These are phyloP conservation scores for Aplodontia rufa DNA, from an alignment of 2,113 vertebrate genomes.

Conservation along the genomic window DNA sequence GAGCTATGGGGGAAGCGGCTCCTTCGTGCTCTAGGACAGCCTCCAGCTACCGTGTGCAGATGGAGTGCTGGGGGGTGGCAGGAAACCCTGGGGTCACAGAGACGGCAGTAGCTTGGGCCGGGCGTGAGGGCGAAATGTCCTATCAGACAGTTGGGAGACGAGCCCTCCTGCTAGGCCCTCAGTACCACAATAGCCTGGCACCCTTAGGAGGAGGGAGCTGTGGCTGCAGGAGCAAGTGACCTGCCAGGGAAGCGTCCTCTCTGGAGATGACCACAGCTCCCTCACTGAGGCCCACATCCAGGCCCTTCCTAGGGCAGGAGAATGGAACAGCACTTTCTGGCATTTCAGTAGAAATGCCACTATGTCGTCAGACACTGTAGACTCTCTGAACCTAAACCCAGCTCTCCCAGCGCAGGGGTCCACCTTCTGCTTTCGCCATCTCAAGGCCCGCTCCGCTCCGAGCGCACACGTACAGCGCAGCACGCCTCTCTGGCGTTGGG, in stretches of 20 bases:
- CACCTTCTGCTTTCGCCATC: no score
- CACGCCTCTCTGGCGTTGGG: no score
- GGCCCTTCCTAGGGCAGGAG: neutral
- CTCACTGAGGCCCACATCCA: rapidly evolving
- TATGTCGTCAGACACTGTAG: no score
- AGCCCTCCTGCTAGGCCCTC: rapidly evolving
- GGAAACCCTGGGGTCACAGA: neutral
- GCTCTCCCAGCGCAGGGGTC: no score
- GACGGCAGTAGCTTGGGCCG: neutral
- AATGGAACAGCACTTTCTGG: neutral
- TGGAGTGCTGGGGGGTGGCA: rapidly evolving
- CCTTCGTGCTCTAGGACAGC: no score
- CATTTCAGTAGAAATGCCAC: no score
- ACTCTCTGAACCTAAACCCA: no score
- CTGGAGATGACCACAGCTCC: neutral
- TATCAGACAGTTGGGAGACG: no score
- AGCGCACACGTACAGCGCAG: no score
- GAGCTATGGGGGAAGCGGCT: neutral
- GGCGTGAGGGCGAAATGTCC: neutral
- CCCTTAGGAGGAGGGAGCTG: neutral
- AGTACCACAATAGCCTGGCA: no score
- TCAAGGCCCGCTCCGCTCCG: no score
- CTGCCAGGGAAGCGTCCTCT: neutral
- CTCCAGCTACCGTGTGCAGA: neutral
- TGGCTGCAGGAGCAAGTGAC: neutral